Evolutionary conservation across 2,888 invertebrate species (phyloP), one percentile per base, ranked within the genome.

Genomic region (Leptinotarsa tumamoca): DNA sequence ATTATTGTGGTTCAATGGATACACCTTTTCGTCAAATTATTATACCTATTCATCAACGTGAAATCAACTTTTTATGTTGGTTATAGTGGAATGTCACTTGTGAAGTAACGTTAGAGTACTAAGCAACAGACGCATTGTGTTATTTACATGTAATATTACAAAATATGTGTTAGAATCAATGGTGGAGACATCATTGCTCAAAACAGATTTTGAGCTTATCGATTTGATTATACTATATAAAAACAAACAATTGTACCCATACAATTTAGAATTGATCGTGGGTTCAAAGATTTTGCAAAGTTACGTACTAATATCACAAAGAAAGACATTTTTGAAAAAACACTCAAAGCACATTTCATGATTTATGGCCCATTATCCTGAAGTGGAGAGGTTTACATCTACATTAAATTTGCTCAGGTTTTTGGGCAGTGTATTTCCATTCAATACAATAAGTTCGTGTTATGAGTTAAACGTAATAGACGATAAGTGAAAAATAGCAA

Each of bases 101-200:
- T 75, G 81, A 81, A 81, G 77, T 73, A 81, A 81, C 74, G 71
- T 73, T 78, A 79, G 80, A 81, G 80, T 80, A 78, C 75, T 79
- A 83, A 84, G 83, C 82, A 84, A 83, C 81, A 80, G 79, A 81
- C 76, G 79, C 79, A 73, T 72, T 72, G 84, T 84, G 85, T 82
- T 85, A 85, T 85, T 81, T 85, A 85, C 84, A 85, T 79, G 77
- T 83, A 83, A 83, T 83, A 82, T 83, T 85, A 85, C 84, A 85
- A 83, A 84, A 83, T 83, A 83, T 82, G 82, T 83, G 82, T 82
- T 80, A 81, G 83, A 83, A 81, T 84, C 78, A 82, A 79, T 81
- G 79, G 79, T 81, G 81, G 79, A 83, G 81, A 83, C 82, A 82
- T 83, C 82, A 83, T 84, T 83, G 82, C 83, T 81, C 84, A 84